phyloP scores from a whole-genome alignment of 2,113 vertebrate genomes.

The Opisthocomus hoazin region DNA sequence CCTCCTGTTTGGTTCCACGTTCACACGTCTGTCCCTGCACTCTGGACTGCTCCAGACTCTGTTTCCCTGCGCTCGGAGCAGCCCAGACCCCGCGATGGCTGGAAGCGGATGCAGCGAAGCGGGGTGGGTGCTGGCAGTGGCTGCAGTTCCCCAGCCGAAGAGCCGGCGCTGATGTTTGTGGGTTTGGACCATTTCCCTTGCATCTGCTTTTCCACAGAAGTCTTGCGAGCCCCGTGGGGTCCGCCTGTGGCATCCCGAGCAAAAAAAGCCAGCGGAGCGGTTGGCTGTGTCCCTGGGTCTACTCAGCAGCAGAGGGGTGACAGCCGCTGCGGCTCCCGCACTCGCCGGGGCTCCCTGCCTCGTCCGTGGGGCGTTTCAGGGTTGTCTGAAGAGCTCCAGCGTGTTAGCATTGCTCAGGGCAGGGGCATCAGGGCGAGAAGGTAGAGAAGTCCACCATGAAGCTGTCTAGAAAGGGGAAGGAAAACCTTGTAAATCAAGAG shows the following conservation, averaged over 20 bases:
- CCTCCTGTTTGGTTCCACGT: neutral
- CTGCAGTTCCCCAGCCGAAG: neutral
- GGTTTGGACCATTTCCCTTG: neutral
- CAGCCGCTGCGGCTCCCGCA: accelerated
- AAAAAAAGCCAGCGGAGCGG: neutral
- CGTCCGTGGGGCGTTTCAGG: neutral
- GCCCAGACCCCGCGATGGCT: accelerated
- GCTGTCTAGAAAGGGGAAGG: neutral
- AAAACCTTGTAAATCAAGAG: neutral
- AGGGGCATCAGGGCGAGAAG: neutral
- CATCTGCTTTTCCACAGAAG: neutral
- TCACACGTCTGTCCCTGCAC: neutral
- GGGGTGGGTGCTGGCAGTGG: neutral
- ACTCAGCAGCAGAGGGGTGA: neutral
- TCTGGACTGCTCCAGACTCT: neutral
- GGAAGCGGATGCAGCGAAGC: accelerated
- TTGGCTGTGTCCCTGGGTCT: neutral
- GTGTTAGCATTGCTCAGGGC: neutral
- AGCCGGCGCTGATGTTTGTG: neutral
- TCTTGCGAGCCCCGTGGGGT: neutral
- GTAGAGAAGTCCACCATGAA: neutral
- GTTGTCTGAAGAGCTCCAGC: neutral
- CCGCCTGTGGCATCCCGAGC: neutral
- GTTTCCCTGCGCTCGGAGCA: neutral
- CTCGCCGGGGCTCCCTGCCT: accelerated